phyloP scores from a whole-genome alignment of 2,888 invertebrate genomes.

The Ornithoptera alexandrae region DNA sequence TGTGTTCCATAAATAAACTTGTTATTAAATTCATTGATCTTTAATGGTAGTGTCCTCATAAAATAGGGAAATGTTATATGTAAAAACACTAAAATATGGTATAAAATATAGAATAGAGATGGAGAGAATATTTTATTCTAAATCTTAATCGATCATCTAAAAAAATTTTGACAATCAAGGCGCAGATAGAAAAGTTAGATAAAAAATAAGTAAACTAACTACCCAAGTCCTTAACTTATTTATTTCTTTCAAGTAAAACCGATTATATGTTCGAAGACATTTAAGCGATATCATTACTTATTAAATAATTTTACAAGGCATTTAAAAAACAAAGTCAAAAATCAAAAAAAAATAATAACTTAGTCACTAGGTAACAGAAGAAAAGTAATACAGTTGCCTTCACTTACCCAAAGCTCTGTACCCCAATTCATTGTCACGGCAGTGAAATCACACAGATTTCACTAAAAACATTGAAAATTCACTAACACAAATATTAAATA shows the following conservation, averaged over 20 bases:
- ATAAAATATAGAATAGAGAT: too few relatives aligned
- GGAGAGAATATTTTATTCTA: too few relatives aligned
- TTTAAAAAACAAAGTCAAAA: not conserved
- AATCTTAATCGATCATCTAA: not conserved
- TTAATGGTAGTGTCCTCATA: not conserved
- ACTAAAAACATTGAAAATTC: slow-evolving; percentile 75
- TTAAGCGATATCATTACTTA: not conserved
- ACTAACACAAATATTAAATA: slow-evolving; percentile 58
- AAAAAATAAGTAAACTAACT: slow-evolving; percentile 19
- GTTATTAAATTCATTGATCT: not conserved
- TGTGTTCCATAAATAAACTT: slow-evolving; percentile 1
- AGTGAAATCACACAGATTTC: slow-evolving; percentile 66
- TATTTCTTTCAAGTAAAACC: not conserved
- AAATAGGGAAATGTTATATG: not conserved
- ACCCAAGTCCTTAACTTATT: slow-evolving; percentile 9
- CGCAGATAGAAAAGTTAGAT: slow-evolving; percentile 1
- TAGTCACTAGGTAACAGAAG: slow-evolving; percentile 34
- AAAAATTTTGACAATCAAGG: not conserved
- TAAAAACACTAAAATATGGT: too few relatives aligned
- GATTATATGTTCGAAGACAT: not conserved
- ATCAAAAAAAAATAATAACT: slow-evolving; percentile 2
- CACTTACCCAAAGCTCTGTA: slow-evolving; percentile 84
- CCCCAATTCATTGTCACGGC: slow-evolving; percentile 83
- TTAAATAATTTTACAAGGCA: not conserved
- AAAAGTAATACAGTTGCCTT: slow-evolving; percentile 36